Conservation (phyloP, 2,888 invertebrate species). For the Dryadula phaetusa region DNA sequence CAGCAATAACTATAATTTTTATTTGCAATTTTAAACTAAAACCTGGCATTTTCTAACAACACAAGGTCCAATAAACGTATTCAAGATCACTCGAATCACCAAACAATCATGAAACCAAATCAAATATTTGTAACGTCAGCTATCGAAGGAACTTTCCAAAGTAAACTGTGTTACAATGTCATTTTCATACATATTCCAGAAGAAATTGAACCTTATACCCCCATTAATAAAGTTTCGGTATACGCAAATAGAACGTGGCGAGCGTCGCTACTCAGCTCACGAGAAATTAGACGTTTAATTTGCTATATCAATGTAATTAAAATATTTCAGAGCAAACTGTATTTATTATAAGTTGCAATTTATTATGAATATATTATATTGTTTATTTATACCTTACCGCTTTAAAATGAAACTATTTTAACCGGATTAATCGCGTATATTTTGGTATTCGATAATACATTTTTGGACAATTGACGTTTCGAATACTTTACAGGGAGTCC, state of each 20-base stretch:
- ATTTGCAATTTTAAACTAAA: neutral
- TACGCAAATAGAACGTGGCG: neutral
- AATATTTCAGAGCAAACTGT: conserved; percentile 5
- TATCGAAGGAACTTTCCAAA: conserved; percentile 31
- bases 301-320: conserved; percentile 33
- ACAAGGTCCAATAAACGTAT: neutral
- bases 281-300: conserved; percentile 35
- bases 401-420: no score
- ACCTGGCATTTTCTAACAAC: neutral
- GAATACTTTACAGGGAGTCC: no score
- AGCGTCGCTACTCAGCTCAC: conserved; percentile 16
- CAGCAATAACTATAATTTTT: no score
- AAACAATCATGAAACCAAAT: conserved; percentile 13
- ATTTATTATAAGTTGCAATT: conserved; percentile 2
- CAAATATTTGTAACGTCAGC: conserved; percentile 24
- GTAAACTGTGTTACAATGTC: conserved; percentile 7
- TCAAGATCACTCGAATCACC: neutral
- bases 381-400: no score
- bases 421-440: no score
- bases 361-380: neutral
- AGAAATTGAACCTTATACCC: neutral
- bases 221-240: neutral
- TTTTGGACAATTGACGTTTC: no score
- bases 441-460: no score
- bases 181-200: neutral